Evolutionary conservation across 2,113 vertebrate species (phyloP), one percentile per base, ranked within the genome.

Genomic region (Myotis yumanensis): DNA sequence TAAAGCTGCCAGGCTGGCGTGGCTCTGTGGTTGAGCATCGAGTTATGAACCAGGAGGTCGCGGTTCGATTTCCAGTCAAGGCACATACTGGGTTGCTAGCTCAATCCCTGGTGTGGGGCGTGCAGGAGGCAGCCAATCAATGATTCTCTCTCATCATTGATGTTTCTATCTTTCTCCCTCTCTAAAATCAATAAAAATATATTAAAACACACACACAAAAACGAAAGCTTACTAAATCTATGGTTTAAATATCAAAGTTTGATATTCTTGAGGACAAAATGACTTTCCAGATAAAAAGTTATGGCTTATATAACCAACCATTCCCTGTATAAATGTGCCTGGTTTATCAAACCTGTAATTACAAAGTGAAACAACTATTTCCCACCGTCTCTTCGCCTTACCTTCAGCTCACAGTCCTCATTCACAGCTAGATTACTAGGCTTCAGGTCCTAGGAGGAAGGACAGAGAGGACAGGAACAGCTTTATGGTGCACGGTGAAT

Each of bases 381-480:
- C 23, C 77, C 40, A 75, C 22, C 11, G 25, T 84, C 32, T 11
- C 30, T 51, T n/a, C 48, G 75, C 64, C 40, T 98, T 96, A 99
- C 99, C 99, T 99, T 99, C 43, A 99, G 98, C 97, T 99, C 99
- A 97, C 99, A 99, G 98, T 99, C 99, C 98, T 99, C 99, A 96
- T 99, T 99, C 93, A 99, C 99, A 97, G 99, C 99, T 95, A 99
- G 98, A 97, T 99, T 99, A 98, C 99, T 99, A 71, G 99, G 99
- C 90, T 99, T 99, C 95, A 99, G 98, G 97, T 99, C 99, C 99
- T 99, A 97, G 69, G 96, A 95, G 73, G 68, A 81, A 90, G 43
- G 8, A 95, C 96, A 81, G 43, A 95, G 79, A 83, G n/a, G 52
- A 90, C n/a, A 86, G 4, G 40, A 23, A 93, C 72, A 96, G 32